Conservation (phyloP, 2,113 vertebrate species). For the Meriones unguiculatus region DNA sequence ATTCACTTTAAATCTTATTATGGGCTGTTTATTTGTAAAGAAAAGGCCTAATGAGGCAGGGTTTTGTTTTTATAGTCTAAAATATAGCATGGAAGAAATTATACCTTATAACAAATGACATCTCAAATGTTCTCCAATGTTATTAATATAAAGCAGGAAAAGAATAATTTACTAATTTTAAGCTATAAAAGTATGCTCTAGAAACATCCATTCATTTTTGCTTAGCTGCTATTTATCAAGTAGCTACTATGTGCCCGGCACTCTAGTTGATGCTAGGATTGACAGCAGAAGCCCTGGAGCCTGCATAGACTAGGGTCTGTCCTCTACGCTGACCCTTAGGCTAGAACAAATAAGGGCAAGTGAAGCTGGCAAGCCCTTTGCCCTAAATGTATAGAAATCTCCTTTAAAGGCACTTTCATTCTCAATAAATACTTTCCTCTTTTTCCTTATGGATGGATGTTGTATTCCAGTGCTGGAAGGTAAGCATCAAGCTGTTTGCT, state of each 20-base stretch:
- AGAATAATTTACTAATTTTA: neutral
- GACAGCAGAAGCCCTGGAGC: neutral
- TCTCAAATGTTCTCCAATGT: neutral
- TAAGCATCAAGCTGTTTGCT: neutral
- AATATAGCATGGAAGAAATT: neutral
- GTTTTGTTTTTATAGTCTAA: neutral
- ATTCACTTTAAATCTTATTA: conserved; percentile 35
- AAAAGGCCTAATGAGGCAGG: neutral
- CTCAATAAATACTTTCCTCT: neutral
- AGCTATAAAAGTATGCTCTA: neutral
- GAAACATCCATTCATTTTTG: neutral
- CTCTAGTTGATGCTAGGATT: neutral
- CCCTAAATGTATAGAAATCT: too few species aligned
- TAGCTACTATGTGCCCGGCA: neutral
- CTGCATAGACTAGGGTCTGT: too few species aligned
- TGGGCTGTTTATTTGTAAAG: neutral
- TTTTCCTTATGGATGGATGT: neutral
- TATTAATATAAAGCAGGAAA: neutral
- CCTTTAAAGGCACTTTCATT: neutral
- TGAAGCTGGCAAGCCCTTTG: neutral
- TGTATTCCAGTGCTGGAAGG: neutral
- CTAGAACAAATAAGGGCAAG: neutral
- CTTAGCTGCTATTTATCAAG: neutral
- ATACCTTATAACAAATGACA: too few species aligned
- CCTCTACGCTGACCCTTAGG: too few species aligned